phyloP scores from a whole-genome alignment of 2,113 vertebrate species.

The Thermophis baileyi region DNA sequence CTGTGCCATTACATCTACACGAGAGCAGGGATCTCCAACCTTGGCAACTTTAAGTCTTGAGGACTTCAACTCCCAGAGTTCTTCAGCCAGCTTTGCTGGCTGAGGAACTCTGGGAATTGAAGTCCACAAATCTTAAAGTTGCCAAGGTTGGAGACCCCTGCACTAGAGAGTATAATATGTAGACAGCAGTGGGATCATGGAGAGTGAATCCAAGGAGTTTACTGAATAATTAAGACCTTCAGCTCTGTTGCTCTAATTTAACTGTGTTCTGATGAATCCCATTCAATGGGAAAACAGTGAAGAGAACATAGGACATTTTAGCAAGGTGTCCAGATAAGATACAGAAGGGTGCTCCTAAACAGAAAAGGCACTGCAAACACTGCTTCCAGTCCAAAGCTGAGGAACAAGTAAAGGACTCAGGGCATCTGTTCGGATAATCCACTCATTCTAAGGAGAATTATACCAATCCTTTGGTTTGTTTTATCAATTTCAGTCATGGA shows the following conservation, averaged over 20 bases:
- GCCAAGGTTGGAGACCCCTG: no score
- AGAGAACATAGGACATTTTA: neutral
- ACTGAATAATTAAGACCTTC: neutral
- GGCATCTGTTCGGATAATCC: constrained; percentile 46
- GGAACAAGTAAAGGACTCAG: neutral
- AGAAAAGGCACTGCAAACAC: neutral
- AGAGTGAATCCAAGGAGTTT: neutral
- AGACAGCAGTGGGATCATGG: constrained; percentile 2
- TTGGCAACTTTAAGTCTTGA: no score
- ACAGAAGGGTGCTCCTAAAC: constrained; percentile 4
- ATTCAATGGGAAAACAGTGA: constrained; percentile 10
- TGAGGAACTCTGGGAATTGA: no score
- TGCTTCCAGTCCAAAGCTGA: constrained; percentile 34
- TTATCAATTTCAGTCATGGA: constrained; percentile 32
- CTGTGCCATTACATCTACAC: neutral
- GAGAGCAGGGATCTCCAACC: no score
- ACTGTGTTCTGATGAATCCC: neutral
- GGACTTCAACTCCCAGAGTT: no score
- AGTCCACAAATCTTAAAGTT: no score
- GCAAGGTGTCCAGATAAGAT: neutral
- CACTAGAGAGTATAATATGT: neutral
- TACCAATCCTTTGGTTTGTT: neutral
- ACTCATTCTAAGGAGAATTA: constrained; percentile 47
- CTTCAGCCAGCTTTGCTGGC: no score
- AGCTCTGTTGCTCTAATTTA: neutral